These are phyloP conservation scores for Drosophila meridiana DNA, from an alignment of 2,888 invertebrate genomes.

Conservation along the genomic window DNA sequence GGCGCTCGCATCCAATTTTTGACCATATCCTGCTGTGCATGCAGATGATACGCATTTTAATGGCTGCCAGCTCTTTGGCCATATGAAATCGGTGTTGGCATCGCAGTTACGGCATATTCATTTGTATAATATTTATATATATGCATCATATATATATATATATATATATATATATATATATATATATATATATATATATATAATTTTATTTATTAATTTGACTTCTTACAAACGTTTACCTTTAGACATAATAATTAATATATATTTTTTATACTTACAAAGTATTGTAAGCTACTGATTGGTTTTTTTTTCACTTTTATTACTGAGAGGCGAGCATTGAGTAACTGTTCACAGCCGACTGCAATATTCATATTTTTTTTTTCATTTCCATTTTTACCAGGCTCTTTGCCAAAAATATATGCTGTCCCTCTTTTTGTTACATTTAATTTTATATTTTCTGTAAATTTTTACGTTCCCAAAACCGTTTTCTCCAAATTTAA, in stretches of 20 bases:
- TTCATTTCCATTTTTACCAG: constrained; percentile 25
- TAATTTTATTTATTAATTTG: no score
- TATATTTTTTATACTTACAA: no score
- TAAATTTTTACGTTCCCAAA: constrained; percentile 18
- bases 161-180: background rate
- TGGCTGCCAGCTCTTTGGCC: constrained; percentile 29
- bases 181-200: background rate
- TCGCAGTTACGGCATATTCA: background rate
- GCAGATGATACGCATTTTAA: constrained; percentile 45
- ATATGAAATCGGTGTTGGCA: constrained; percentile 2
- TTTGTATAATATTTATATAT: background rate
- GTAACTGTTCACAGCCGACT: constrained; percentile 2
- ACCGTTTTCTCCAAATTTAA: background rate
- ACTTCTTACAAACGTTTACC: no score
- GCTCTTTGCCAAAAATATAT: constrained; percentile 68
- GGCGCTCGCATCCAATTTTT: constrained; percentile 48
- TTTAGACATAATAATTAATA: no score
- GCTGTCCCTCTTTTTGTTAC: constrained; percentile 26
- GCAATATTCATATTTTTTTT: background rate
- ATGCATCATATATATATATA: background rate
- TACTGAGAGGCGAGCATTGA: background rate
- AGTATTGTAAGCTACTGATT: background rate
- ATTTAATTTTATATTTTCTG: constrained; percentile 40
- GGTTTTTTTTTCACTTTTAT: background rate
- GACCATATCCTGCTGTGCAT: constrained; percentile 81